Percentiles rank a stretch among this genome's conserved stretches.
Evolutionary conservation across 2,888 invertebrate genomes (phyloP).

Genomic region (Tipula lateralis): DNA sequence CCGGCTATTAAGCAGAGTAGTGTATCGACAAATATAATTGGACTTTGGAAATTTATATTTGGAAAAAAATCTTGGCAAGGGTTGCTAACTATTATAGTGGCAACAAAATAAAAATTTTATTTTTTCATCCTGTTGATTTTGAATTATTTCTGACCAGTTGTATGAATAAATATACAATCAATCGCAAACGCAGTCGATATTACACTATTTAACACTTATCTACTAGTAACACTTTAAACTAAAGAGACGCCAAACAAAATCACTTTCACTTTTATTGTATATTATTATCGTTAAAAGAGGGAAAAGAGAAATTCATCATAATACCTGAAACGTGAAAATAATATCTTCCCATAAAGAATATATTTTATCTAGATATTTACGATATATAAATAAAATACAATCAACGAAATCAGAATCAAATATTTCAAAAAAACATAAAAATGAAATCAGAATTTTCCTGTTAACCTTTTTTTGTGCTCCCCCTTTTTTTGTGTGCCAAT

Average conservation of each 20-base stretch:
- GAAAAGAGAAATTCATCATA: background rate
- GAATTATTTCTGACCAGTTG: too few species aligned
- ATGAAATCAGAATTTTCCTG: background rate
- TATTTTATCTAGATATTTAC: background rate
- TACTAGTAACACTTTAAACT: too few species aligned
- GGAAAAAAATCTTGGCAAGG: too few species aligned
- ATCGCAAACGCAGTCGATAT: too few species aligned
- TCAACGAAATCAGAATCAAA: background rate
- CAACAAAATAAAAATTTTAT: too few species aligned
- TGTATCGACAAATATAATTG: too few species aligned
- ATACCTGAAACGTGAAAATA: background rate
- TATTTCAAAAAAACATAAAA: background rate
- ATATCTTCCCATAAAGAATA: background rate
- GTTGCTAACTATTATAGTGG: too few species aligned
- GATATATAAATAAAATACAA: background rate
- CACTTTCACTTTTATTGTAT: background rate
- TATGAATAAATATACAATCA: too few species aligned
- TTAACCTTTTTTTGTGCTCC: background rate
- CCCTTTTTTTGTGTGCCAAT: background rate
- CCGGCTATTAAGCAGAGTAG: too few species aligned
- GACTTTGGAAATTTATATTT: too few species aligned
- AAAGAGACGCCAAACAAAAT: background rate
- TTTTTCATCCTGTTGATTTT: too few species aligned
- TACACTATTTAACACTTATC: too few species aligned
- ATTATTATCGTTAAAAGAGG: background rate